Base-by-base conservation (phyloP, 2,113 vertebrate genomes). In the Acanthochromis polyacanthus region DNA sequence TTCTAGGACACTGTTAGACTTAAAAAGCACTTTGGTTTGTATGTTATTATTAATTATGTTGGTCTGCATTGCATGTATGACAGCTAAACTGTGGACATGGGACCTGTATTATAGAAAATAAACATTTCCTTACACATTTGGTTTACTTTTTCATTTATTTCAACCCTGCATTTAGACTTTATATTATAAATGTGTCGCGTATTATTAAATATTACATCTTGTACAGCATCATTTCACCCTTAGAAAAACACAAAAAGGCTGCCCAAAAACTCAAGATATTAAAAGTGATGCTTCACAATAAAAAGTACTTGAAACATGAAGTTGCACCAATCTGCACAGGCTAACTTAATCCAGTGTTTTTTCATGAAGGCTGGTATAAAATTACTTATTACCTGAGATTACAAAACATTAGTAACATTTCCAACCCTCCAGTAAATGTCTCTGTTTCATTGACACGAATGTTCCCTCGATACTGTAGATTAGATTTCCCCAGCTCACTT, bases 1-100 rank as follows among this genome's bases (percentile, higher is more conserved):
- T 79, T 70, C 9, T 55, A 73, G 50, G 22, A 56, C 17, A 28
- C 25, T 64, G 71, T 78, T 78, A 84, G 76, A 85, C 17, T 62
- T 71, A 72, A 80, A 80, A 86, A 83, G 89, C 90, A 92, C 93
- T 90, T 91, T 90, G 70, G 50, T 82, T 52, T 80, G 55, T 48
- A 65, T 86, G 55, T 14, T 70, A 80, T 71, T 70, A 81, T 71
- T 84, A 67, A 82, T 90, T 51, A 43, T 75, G 70, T 80, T 75
- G 71, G 72, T 87, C 67, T 79, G 38, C 45, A 71, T 28, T 75
- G 74, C 84, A 84, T 86, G 83, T 83, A 36, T 72, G 65, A 81
- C 14, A 6, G 32, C 19, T 48, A 65, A 55, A 82, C 45, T 88
- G 72, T 84, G 66, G 60, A 68, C 23, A 74, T 63, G 60, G 46